These are phyloP conservation scores for Zaprionus capensis DNA, from an alignment of 1,140 invertebrate genomes.

Conservation along the genomic window DNA sequence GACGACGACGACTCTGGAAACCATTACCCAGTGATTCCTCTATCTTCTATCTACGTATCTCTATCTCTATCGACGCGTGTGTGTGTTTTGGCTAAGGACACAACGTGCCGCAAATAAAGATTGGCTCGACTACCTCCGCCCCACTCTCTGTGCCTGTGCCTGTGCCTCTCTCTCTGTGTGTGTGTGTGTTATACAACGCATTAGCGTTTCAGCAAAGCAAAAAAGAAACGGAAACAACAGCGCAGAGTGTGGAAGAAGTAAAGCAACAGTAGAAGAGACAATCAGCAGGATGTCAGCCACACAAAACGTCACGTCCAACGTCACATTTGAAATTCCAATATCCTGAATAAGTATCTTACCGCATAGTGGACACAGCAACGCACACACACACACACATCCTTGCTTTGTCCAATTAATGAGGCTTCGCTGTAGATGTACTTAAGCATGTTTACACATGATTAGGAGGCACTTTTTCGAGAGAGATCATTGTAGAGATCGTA, in stretches of 20 bases:
- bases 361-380: conserved; percentile 40
- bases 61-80: conserved; percentile 5
- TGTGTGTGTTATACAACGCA: conserved; percentile 31
- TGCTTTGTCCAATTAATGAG: conserved; percentile 44
- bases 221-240: conserved; percentile 4
- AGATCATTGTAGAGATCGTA: background rate
- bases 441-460: conserved; percentile 47
- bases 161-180: background rate
- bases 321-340: conserved; percentile 59
- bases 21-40: conserved; percentile 10
- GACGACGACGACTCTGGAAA: conserved; percentile 19
- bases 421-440: conserved; percentile 31
- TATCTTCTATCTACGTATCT: conserved; percentile 22
- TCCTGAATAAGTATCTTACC: conserved; percentile 39
- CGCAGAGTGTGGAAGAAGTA: conserved; percentile 7
- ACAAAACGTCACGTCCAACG: conserved; percentile 48
- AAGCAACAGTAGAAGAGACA: conserved; percentile 21
- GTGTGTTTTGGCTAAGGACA: conserved; percentile 30
- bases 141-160: background rate
- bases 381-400: background rate
- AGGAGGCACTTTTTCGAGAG: conserved; percentile 3
- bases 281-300: conserved; percentile 36
- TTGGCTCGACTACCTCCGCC: conserved; percentile 11
- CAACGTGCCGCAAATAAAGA: conserved; percentile 67
- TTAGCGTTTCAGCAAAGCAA: conserved; percentile 46